Percentiles rank a stretch among this genome's conserved stretches.
phyloP scores from a whole-genome alignment of 2,113 vertebrate genomes.

The Oryzias celebensis region DNA sequence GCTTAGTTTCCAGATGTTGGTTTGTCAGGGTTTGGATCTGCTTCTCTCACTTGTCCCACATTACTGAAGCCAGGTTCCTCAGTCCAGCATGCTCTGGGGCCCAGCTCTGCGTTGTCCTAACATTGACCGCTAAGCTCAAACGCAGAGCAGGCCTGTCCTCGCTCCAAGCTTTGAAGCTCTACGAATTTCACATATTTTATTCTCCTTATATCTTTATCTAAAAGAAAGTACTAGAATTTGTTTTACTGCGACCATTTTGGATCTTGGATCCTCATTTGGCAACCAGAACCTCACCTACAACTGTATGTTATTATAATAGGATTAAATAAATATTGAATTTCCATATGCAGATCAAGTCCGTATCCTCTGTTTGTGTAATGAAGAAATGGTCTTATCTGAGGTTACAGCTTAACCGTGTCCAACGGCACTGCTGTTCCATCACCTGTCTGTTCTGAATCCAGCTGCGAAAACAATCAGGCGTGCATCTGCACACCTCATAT shows the following conservation, averaged over 20 bases:
- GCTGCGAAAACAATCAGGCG: slow-evolving; percentile 8
- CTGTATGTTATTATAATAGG: too few species aligned
- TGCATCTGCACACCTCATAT: slow-evolving; percentile 6
- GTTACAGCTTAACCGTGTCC: slow-evolving; percentile 50
- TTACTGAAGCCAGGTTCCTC: slow-evolving; percentile 52
- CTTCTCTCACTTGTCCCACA: slow-evolving; percentile 42
- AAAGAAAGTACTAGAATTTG: not conserved
- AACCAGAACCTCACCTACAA: too few species aligned
- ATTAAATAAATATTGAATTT: not conserved
- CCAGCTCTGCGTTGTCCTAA: slow-evolving; percentile 58
- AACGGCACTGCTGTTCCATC: slow-evolving; percentile 29
- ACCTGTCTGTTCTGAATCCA: slow-evolving; percentile 39
- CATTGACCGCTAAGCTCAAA: slow-evolving; percentile 58
- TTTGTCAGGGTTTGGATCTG: slow-evolving; percentile 59
- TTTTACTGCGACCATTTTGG: slow-evolving; percentile 33
- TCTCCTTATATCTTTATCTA: slow-evolving; percentile 38
- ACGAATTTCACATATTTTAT: slow-evolving; percentile 55
- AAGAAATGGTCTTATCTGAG: slow-evolving; percentile 17
- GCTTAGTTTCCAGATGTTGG: slow-evolving; percentile 46
- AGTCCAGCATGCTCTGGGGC: slow-evolving; percentile 46
- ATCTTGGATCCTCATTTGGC: slow-evolving; percentile 19
- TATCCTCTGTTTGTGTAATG: slow-evolving; percentile 7
- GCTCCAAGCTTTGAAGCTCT: slow-evolving; percentile 66
- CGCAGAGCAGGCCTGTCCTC: slow-evolving; percentile 21
- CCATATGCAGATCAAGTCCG: slow-evolving; percentile 7